Percentiles rank a stretch among this genome's conserved stretches.
These are phyloP conservation scores for Plestiodon gilberti DNA, from an alignment of 2,113 vertebrate genomes.

Conservation along the genomic window DNA sequence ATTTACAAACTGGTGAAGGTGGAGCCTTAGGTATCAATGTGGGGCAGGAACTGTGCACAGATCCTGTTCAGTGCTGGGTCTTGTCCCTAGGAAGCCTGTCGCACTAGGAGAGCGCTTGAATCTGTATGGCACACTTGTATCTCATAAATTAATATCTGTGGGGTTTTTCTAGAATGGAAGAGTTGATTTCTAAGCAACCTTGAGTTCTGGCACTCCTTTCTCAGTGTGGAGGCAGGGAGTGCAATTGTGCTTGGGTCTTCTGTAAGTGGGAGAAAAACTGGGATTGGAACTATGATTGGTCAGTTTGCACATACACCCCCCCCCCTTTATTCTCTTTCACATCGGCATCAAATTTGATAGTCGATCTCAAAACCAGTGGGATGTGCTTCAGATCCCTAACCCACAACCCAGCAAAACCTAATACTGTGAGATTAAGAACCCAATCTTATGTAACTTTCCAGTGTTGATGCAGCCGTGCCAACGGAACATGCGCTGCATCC, in stretches of 20 bases:
- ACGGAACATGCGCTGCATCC: too few relatives aligned
- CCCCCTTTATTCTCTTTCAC: neutral
- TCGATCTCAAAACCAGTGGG: neutral
- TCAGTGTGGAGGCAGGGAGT: neutral
- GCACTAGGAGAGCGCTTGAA: neutral
- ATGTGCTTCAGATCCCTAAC: neutral
- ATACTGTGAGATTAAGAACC: too few relatives aligned
- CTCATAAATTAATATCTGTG: neutral
- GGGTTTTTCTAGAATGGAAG: neutral
- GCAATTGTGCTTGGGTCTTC: too few relatives aligned
- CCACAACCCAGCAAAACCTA: neutral
- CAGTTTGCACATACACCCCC: neutral
- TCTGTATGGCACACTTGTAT: neutral
- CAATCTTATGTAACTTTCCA: too few relatives aligned
- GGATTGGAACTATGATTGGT: too few relatives aligned
- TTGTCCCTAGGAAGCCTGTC: neutral
- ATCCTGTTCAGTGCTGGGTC: neutral
- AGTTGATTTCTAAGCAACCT: neutral
- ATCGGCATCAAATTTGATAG: neutral
- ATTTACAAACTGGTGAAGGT: neutral
- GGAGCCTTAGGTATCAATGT: neutral
- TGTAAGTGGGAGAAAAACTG: neutral
- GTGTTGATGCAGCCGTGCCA: too few relatives aligned
- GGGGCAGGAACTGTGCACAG: neutral
- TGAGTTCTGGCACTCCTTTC: neutral